Evolutionary conservation across 2,113 vertebrate genomes (phyloP).

Genomic region (Ardeotis arabs): DNA sequence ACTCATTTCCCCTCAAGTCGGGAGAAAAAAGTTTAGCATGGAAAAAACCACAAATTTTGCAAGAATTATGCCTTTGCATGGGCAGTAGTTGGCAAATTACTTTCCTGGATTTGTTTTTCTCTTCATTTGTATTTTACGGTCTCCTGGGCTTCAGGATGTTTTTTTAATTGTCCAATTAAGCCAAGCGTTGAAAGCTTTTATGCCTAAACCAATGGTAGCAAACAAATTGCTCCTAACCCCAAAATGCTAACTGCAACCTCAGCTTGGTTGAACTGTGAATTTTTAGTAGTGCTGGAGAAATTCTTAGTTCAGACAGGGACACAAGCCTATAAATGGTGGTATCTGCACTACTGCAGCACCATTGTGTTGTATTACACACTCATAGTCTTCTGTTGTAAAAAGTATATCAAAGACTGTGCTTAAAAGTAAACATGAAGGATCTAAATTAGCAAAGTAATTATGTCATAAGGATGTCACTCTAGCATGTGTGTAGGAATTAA

Average conservation of each 20-base stretch:
- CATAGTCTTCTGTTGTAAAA: neutral
- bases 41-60: neutral
- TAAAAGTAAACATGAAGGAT: neutral
- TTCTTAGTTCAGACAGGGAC: neutral
- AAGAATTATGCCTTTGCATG: neutral
- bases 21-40: neutral
- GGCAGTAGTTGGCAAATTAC: neutral
- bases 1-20: neutral
- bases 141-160: neutral
- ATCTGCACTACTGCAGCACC: neutral
- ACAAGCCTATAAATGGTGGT: neutral
- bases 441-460: neutral
- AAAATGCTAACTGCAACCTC: neutral
- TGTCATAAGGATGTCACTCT: neutral
- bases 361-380: neutral
- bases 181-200: neutral
- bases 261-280: neutral
- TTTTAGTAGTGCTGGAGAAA: neutral
- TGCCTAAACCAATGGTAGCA: neutral
- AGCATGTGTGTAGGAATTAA: neutral
- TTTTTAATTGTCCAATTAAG: neutral
- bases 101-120: neutral
- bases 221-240: neutral
- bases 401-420: neutral
- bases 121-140: neutral